These are phyloP conservation scores for Charaxes varanes DNA, from an alignment of 1,140 invertebrate genomes.

Conservation along the genomic window DNA sequence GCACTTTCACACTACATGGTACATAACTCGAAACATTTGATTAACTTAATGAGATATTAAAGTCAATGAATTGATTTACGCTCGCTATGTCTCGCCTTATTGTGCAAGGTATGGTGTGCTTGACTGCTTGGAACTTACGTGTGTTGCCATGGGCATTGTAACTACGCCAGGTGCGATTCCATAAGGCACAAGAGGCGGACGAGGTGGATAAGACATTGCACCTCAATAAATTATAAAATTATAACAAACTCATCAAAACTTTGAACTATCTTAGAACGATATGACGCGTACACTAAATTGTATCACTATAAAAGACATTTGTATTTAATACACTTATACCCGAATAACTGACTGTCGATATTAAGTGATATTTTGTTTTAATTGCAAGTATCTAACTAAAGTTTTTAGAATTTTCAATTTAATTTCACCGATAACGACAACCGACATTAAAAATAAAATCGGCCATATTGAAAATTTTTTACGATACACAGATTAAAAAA, in stretches of 20 bases:
- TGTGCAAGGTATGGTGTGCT: no score
- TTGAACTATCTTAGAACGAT: slow-evolving; percentile 15
- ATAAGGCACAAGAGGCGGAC: slow-evolving; percentile 60
- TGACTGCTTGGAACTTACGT: no score
- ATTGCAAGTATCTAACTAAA: slow-evolving; percentile 7
- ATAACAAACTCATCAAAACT: slow-evolving; percentile 27
- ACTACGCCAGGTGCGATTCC: slow-evolving; percentile 62
- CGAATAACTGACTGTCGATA: no score
- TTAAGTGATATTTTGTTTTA: no score
- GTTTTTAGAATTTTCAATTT: slow-evolving; percentile 14
- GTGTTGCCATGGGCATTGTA: slow-evolving; percentile 61
- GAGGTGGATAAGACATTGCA: slow-evolving; percentile 62
- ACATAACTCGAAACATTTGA: no score
- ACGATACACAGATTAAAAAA: neutral
- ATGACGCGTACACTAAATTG: slow-evolving; percentile 24
- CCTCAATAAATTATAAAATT: slow-evolving; percentile 11
- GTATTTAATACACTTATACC: no score
- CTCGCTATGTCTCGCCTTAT: no score
- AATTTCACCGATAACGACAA: slow-evolving; percentile 17
- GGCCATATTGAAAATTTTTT: slow-evolving; percentile 33
- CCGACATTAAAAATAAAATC: slow-evolving; percentile 23
- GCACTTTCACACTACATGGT: no score
- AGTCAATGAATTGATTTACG: no score
- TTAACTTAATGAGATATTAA: no score
- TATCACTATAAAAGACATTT: no score